Conservation (phyloP, 2,888 invertebrate genomes). For the Caenorhabditis doughertyi region DNA sequence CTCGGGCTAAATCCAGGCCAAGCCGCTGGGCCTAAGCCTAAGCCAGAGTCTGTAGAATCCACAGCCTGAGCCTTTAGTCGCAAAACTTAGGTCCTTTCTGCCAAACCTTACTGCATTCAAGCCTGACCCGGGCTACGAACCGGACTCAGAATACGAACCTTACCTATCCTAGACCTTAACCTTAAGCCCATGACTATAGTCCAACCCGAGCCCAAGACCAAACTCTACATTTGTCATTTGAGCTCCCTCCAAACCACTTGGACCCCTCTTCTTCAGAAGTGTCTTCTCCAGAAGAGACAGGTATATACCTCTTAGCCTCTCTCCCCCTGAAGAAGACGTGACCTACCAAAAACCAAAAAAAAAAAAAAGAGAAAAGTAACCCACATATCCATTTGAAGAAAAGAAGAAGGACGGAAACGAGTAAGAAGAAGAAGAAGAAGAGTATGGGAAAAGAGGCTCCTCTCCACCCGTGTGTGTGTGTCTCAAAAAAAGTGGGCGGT, state of each 20-base stretch:
- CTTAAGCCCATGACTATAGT: background rate
- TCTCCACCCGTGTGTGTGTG: background rate
- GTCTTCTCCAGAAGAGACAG: background rate
- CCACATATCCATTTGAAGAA: constrained; percentile 12
- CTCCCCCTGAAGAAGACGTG: background rate
- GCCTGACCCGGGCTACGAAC: too few species aligned
- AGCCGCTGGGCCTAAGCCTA: too few species aligned
- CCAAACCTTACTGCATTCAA: too few species aligned
- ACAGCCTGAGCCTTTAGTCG: too few species aligned
- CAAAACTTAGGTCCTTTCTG: too few species aligned
- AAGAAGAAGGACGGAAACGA: background rate
- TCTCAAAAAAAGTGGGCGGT: background rate
- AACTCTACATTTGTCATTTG: background rate
- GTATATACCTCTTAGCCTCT: constrained; percentile 23
- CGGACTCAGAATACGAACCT: too few species aligned
- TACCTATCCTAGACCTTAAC: background rate
- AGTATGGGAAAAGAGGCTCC: background rate
- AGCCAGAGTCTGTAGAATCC: too few species aligned
- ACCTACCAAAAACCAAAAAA: constrained; percentile 4
- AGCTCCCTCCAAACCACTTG: background rate
- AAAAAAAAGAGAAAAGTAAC: constrained; percentile 12
- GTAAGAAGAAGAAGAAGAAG: background rate
- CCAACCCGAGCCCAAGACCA: background rate
- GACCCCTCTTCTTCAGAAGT: background rate
- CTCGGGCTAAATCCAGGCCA: too few species aligned